These are phyloP conservation scores for Himantopus leucocephalus DNA, from an alignment of 2,113 vertebrate genomes.

Conservation along the genomic window DNA sequence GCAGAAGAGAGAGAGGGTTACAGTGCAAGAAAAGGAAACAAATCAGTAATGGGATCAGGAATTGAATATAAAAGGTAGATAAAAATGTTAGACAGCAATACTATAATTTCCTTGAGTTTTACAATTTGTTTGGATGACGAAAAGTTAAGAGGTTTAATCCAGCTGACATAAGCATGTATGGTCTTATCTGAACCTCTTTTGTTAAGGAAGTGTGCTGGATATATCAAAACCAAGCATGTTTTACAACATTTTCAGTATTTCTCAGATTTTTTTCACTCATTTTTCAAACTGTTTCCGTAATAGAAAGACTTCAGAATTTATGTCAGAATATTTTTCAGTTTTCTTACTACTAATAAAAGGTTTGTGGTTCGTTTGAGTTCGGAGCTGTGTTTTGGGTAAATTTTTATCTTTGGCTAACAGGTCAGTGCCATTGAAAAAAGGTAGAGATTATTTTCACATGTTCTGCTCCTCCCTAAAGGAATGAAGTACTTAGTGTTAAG, in stretches of 20 bases:
- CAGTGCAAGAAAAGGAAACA: neutral
- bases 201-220: neutral
- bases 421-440: neutral
- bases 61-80: neutral
- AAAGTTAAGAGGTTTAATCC: neutral
- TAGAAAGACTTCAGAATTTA: neutral
- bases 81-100: neutral
- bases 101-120: neutral
- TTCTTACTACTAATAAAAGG: neutral
- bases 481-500: neutral
- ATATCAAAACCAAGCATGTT: neutral
- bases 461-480: neutral
- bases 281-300: neutral
- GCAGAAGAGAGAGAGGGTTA: neutral
- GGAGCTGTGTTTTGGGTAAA: neutral
- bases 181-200: neutral
- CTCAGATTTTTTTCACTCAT: neutral
- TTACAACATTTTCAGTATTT: neutral
- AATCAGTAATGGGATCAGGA: neutral
- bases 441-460: neutral
- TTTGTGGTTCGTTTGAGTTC: neutral
- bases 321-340: neutral
- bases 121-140: neutral
- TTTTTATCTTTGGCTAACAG: neutral
- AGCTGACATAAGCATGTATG: fast-evolving